Evolutionary conservation across 1,140 invertebrate genomes (phyloP), one percentile per base, ranked within the genome.

Genomic region (Littorina saxatilis): DNA sequence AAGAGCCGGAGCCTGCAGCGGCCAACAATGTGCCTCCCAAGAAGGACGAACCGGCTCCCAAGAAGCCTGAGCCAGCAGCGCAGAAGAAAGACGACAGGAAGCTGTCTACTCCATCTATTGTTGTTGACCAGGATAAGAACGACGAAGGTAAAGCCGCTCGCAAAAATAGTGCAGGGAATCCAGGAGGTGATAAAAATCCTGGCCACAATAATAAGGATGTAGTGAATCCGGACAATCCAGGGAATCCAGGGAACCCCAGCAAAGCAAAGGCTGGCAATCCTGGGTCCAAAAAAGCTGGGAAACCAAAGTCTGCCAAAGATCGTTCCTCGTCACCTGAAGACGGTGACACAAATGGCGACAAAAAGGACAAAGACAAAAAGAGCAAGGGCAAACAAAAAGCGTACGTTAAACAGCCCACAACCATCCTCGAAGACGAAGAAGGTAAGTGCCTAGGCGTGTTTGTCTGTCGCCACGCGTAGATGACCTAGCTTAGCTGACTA

Each of bases 351-450:
- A 82, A 77, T 35, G 66, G 40, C 76, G 39, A 83, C 50, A 79
- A 39, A 32, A 85, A 83, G 72, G 43, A 17, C 37, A 81, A 81
- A 55, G 84, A 61, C 63, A 81, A 81, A 58, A 40, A 58, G 23
- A 47, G 50, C 35, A 75, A 55, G 47, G n/a, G 50, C 66, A 86
- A 87, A 84, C 84, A 80, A 79, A 88, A 84, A 81, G 37, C 85
- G 9, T 91, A 91, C 76, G 52, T 73, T 61, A 90, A 89, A 77
- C 83, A 87, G 81, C 88, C 89, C 35, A 88, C 89, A 35, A 90
- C 88, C 27, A 91, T 91, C 43, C 80, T 90, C 27, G 89, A 91
- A 82, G 89, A 90, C 27, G 89, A 91, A 82, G 89, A 90, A 88
- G 89, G 88, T 89, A 87, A 86, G 87, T 55, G 37, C 27, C 43